Base-by-base conservation (phyloP, 2,113 vertebrate genomes). In the Grammatotria lemairii region DNA sequence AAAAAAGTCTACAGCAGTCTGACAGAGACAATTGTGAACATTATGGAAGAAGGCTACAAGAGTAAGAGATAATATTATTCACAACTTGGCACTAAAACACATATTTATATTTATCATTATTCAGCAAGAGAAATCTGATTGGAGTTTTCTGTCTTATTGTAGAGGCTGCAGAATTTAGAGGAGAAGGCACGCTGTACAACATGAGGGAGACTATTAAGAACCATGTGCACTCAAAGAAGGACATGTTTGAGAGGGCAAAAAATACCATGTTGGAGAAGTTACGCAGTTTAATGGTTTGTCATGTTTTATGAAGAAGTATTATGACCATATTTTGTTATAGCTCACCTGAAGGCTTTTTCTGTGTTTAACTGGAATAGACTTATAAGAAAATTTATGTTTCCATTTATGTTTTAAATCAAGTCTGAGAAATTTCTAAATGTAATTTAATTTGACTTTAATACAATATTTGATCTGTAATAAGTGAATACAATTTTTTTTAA, bases 181-280 rank as follows among this genome's bases (percentile, higher is more conserved):
- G 53, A 23, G 4, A 12, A 55, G 53, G n/a, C 10, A 1, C 0
- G 6, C 53, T 55, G 53, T 12, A 23, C 53, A 55, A 55, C 21
- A 55, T 55, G 53, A 55, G 21, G 4, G 53, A 55, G 21, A 55
- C 53, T 23, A 55, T 55, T 55, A 7, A 23, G 21, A 7, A 13
- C 11, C 53, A 55, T 0, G 53, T 55, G 21, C 21, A 55, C 53
- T 55, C 21, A 23, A 23, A 55, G 4, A 13, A 55, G 53, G 53
- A 55, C 53, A 55, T 55, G 53, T 55, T 55, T 55, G 53, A 55
- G 4, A 0, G 3, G 23, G 84, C 92, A 6, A 89, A 87, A 68
- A 17, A 85, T 4, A 42, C 3, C 4, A 78, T 55, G 54, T 13
- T 55, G 54, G 21, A 55, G 21, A 55, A 55, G 54, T 26, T 55